Base-by-base conservation (phyloP, 2,888 invertebrate genomes). In the Dione juno region DNA sequence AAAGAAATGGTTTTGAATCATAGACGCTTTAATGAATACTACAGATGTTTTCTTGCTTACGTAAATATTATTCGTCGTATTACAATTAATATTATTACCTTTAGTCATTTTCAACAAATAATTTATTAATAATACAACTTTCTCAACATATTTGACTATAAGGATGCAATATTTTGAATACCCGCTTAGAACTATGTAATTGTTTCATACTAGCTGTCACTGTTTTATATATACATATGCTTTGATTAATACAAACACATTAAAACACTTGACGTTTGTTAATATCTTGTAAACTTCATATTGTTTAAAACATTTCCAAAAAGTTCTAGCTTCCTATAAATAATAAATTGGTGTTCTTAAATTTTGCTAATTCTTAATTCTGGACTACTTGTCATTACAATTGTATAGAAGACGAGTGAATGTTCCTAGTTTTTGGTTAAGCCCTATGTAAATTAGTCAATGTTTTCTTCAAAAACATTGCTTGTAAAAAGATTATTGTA, bases 311-410 rank as follows among this genome's bases (percentile, higher is more conserved):
- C 43, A n/a, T 61, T 61, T 45, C 45, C 28, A 45, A 67, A 61
- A 41, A 67, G 45, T 19, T 67, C 67, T 67, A 67, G 61, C 67
- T 53, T 61, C 43, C 7, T 67, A 67, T 57, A 58, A 64, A 65
- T 54, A 67, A 67, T 40, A 61, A 71, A 67, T 61, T 67, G 61
- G 67, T 67, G 61, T 67, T 67, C 52, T 61, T 43, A 43, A 67
- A 35, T 35, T 35, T 61, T n/a, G 16, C 35, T 61, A 61, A 45
- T 7, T n/a, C 28, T 45, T 61, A 45, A 35, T 45, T 61, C 28
- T 61, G 43, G 45, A 45, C 43, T 61, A 61, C 6, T 61, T 61
- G n/a, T 28, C 13, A 28, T 28, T 61, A 45, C 0, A 45, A 45
- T 61, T 61, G 61, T 61, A 61, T 45, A 61, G 61, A 61, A 45